A percentile compares a stretch with the other conserved stretches of the same genome.
Conservation (phyloP, 2,113 vertebrate genomes). For the Podiceps cristatus region DNA sequence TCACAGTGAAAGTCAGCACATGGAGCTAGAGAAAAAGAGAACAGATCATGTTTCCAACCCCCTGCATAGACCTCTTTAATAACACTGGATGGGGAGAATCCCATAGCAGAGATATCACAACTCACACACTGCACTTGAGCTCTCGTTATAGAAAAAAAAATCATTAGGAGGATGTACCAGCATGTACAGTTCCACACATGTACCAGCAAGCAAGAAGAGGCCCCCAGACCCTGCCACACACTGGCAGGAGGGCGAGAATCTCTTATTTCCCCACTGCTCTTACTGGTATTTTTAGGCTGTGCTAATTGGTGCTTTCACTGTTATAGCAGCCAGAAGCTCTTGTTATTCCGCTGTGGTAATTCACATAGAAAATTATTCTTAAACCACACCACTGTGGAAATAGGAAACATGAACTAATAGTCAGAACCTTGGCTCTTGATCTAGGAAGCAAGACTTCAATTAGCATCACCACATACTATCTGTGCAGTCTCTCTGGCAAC, state of each 20-base stretch:
- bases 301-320: neutral
- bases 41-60: neutral
- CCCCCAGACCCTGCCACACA: neutral
- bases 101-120: neutral
- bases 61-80: neutral
- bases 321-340: neutral
- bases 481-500: neutral
- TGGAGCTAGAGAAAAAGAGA: conserved; percentile 83
- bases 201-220: neutral
- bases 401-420: neutral
- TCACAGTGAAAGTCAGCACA: conserved; percentile 93
- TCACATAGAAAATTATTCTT: neutral
- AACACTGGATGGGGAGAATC: neutral
- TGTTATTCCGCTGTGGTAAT: neutral
- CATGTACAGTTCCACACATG: too few relatives aligned
- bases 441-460: neutral
- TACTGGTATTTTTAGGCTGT: neutral
- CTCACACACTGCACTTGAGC: neutral
- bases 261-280: neutral
- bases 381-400: neutral
- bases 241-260: neutral
- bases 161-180: neutral
- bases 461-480: neutral
- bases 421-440: neutral
- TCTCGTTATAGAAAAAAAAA: neutral